phyloP scores from a whole-genome alignment of 2,113 vertebrate species.

The Etia nguti region DNA sequence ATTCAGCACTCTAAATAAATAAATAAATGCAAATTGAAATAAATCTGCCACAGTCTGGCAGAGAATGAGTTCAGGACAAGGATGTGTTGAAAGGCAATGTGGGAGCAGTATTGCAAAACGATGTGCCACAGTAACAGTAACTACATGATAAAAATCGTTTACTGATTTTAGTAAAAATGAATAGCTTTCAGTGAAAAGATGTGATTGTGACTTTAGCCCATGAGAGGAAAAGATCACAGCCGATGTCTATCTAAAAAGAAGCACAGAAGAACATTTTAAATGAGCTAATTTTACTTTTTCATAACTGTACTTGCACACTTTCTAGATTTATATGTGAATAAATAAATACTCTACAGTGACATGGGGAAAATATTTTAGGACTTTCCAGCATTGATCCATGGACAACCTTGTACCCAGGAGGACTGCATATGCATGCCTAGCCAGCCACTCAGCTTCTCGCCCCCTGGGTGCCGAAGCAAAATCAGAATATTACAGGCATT shows the following conservation, averaged over 20 bases:
- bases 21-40: neutral
- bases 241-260: neutral
- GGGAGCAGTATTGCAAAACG: neutral
- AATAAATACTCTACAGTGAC: neutral
- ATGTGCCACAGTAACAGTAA: neutral
- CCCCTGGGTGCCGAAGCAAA: neutral
- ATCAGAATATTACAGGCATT: conserved; percentile 29
- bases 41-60: neutral
- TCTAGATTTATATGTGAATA: neutral
- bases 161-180: neutral
- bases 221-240: neutral
- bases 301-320: neutral
- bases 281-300: neutral
- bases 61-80: neutral
- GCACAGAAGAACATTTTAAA: neutral
- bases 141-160: neutral
- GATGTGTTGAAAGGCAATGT: neutral
- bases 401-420: neutral
- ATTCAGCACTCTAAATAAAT: neutral
- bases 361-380: neutral
- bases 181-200: neutral
- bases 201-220: neutral
- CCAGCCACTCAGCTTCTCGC: neutral
- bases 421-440: neutral
- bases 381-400: neutral